Conservation (phyloP, 1,140 invertebrate species). For the Coboldia fuscipes region DNA sequence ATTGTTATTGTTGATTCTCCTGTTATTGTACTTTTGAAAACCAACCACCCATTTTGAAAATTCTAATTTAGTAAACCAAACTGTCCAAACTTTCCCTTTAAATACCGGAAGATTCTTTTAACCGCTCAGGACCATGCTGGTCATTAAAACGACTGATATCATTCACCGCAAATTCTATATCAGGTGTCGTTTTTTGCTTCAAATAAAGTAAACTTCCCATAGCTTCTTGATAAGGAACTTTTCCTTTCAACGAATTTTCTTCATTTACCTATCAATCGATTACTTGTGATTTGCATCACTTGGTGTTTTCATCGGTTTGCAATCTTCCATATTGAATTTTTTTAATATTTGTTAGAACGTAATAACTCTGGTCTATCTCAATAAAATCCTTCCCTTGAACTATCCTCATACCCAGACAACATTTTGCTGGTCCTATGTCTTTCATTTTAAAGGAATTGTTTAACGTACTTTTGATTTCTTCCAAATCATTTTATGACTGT, state of each 20-base stretch:
- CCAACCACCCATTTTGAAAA: too few species aligned
- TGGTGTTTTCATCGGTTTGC: conserved; percentile 9
- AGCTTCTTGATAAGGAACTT: conserved; percentile 6
- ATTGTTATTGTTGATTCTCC: too few species aligned
- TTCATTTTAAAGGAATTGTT: conserved; percentile 10
- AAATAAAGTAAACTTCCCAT: conserved; percentile 15
- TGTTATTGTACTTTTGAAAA: too few species aligned
- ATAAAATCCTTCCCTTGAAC: conserved; percentile 9
- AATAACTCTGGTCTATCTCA: conserved; percentile 12
- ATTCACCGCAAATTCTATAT: conserved; percentile 12
- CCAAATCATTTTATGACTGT: conserved; percentile 5
- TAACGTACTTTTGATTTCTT: conserved; percentile 6
- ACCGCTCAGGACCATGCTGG: conserved; percentile 4
- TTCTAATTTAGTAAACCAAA: too few species aligned
- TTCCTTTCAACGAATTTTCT: conserved; percentile 1
- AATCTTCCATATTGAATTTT: conserved; percentile 9
- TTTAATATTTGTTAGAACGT: conserved; percentile 16
- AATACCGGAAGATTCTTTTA: conserved; percentile 10
- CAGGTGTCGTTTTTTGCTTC: conserved; percentile 10
- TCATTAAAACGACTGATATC: conserved; percentile 8
- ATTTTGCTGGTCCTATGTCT: conserved; percentile 7
- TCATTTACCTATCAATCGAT: conserved; percentile 6
- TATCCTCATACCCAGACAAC: conserved; percentile 16
- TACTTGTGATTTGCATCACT: conserved; percentile 10
- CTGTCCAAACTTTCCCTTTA: too few species aligned